Evolutionary conservation across 2,888 invertebrate species (phyloP).

Genomic region (Drosophila monieri): DNA sequence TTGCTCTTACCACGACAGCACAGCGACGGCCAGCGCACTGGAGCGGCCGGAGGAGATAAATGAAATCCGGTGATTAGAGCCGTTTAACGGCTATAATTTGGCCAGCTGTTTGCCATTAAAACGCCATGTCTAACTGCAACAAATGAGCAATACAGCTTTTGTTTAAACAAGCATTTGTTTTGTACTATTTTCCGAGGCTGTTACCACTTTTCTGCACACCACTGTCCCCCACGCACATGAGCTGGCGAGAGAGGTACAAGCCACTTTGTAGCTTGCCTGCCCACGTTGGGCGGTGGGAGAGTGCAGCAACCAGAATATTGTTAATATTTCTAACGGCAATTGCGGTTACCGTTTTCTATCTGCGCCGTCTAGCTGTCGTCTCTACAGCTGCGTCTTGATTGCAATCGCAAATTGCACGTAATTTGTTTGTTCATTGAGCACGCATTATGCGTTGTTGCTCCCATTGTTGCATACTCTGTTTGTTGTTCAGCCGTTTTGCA

Average conservation of each 20-base stretch:
- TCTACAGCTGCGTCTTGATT: constrained; percentile 37
- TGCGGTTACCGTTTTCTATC: constrained; percentile 15
- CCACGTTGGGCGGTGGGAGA: neutral
- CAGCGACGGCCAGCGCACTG: constrained; percentile 4
- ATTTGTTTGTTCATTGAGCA: constrained; percentile 49
- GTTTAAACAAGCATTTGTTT: no score
- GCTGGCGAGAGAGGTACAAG: constrained; percentile 6
- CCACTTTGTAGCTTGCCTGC: constrained; percentile 15
- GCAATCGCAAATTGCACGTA: constrained; percentile 44
- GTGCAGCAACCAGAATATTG: constrained; percentile 54
- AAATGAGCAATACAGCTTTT: neutral
- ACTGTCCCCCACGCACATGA: constrained; percentile 23
- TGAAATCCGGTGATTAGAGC: neutral
- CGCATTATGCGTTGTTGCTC: constrained; percentile 34
- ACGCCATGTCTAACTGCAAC: neutral
- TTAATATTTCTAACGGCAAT: constrained; percentile 59
- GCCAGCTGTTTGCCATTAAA: constrained; percentile 5
- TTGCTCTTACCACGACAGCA: neutral
- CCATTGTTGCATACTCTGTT: constrained; percentile 19
- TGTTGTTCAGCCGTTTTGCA: constrained; percentile 5
- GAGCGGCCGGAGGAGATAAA: neutral
- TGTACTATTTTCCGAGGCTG: neutral
- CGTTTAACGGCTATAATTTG: constrained; percentile 4
- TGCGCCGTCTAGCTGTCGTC: neutral
- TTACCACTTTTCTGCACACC: neutral